Evolutionary conservation across 2,888 invertebrate genomes (phyloP).

Genomic region (Acrocyrtus sp.): DNA sequence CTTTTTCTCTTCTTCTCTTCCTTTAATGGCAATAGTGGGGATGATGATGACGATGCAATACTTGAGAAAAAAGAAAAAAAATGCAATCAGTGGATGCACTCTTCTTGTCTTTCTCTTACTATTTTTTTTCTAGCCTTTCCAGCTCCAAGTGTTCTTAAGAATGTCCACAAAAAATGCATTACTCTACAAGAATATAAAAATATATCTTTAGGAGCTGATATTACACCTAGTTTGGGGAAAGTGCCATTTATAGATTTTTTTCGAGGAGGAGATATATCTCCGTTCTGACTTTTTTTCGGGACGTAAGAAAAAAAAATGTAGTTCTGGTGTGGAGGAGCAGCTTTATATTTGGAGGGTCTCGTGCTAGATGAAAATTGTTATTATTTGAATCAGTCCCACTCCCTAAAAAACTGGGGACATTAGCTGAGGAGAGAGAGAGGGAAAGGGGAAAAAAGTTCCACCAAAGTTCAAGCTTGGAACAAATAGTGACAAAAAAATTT

Average conservation of each 20-base stretch:
- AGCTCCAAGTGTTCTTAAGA: conserved; percentile 34
- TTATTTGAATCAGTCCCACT: background rate
- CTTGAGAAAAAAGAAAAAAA: too few species aligned
- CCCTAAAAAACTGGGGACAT: background rate
- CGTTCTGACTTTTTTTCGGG: too few species aligned
- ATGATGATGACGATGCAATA: conserved; percentile 34
- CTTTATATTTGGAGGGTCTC: too few species aligned
- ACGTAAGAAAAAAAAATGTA: background rate
- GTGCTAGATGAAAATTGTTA: background rate
- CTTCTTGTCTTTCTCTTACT: too few species aligned
- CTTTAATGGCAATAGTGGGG: conserved; percentile 6
- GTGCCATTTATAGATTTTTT: too few species aligned
- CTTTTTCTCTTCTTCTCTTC: conserved; percentile 10
- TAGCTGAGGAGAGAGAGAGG: background rate
- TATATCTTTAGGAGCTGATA: too few species aligned
- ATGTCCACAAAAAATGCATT: conserved; percentile 51
- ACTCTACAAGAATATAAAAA: background rate
- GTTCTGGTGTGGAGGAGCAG: background rate
- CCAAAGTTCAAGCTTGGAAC: background rate
- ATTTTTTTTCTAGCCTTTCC: too few species aligned
- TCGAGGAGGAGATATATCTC: too few species aligned
- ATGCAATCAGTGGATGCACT: conserved; percentile 53
- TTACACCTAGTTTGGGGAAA: too few species aligned
- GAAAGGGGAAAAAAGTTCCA: background rate
- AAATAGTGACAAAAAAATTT: background rate